Base-by-base conservation (phyloP, 2,113 vertebrate species). In the Hipposideros armiger region DNA sequence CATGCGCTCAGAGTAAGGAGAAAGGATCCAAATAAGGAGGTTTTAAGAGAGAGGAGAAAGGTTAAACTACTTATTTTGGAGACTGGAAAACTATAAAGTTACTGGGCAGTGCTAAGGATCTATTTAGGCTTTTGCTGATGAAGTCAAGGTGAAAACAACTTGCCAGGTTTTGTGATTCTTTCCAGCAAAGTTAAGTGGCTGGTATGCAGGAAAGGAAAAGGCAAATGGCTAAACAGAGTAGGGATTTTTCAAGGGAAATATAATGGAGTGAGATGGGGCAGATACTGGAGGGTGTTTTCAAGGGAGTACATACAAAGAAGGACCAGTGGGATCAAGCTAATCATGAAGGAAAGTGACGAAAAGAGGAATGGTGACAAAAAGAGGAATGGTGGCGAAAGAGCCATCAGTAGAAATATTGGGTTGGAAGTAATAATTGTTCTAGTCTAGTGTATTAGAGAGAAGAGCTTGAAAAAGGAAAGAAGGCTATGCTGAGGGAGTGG, bases 71-170 rank as follows among this genome's bases (percentile, higher is more conserved):
- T 86, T 82, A 81, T 58, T 60, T 87, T 80, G 74, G 58, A 91
- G 19, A 50, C 7, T 58, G 26, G 42, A 78, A 78, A 66, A 70
- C 28, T 78, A 36, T 6, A 26, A 36, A 45, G 32, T 80, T 92
- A 73, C 8, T 30, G 15, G 20, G n/a, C 70, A 72, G 6, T 66
- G 19, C 54, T 84, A 67, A 95, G 6, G 7, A 22, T 76, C 11
- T 70, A 70, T 69, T 95, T 90, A 84, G 26, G 20, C 73, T 72
- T 90, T 54, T 73, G 36, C 13, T 76, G 84, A 92, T 60, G 36
- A 80, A 66, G 14, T 87, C 42, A 78, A 91, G 26, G 16, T 66
- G 32, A 89, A 96, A 78, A 73, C 47, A 91, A 82, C 19, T 19
- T 89, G 16, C 50, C 14, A 86, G 17, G 3, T 47, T 90, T 58